Evolutionary conservation across 2,113 vertebrate species (phyloP).

Genomic region (Stigmatopora nigra): DNA sequence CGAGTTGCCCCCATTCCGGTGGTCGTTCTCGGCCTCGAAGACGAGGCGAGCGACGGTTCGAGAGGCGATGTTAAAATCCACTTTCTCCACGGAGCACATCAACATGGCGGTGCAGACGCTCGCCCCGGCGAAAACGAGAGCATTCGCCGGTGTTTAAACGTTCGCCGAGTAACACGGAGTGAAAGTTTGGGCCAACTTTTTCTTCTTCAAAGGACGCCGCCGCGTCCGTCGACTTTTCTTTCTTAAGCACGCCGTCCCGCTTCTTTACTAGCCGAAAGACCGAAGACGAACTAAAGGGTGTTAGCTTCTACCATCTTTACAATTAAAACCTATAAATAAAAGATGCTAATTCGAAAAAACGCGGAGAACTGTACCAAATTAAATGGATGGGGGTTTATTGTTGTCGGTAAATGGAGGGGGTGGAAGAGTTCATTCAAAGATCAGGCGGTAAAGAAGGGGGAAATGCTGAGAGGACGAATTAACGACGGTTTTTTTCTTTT

Average conservation of each 20-base stretch:
- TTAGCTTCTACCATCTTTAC: conserved; percentile 7
- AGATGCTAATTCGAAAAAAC: neutral
- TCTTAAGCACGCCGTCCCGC: conserved; percentile 17
- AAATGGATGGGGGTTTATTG: conserved; percentile 7
- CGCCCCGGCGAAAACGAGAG: neutral
- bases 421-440: neutral
- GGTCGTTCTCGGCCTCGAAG: conserved; percentile 68
- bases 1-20: conserved; percentile 65
- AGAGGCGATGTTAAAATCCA: conserved; percentile 65
- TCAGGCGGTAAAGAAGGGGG: neutral
- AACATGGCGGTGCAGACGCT: conserved; percentile 47
- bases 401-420: conserved; percentile 35
- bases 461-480: too few relatives aligned
- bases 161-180: conserved; percentile 20
- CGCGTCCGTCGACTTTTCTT: conserved; percentile 6
- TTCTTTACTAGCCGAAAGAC: neutral
- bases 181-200: conserved; percentile 24
- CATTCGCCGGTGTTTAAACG: conserved; percentile 43
- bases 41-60: conserved; percentile 67
- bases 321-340: conserved; percentile 18
- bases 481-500: neutral
- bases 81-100: conserved; percentile 73
- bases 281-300: conserved; percentile 19
- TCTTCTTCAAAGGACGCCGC: neutral
- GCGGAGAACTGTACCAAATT: neutral